A percentile compares a stretch with the other conserved stretches of the same genome.
These are phyloP conservation scores for Cygnus buccinator DNA, from an alignment of 2,113 vertebrate genomes.

Conservation along the genomic window DNA sequence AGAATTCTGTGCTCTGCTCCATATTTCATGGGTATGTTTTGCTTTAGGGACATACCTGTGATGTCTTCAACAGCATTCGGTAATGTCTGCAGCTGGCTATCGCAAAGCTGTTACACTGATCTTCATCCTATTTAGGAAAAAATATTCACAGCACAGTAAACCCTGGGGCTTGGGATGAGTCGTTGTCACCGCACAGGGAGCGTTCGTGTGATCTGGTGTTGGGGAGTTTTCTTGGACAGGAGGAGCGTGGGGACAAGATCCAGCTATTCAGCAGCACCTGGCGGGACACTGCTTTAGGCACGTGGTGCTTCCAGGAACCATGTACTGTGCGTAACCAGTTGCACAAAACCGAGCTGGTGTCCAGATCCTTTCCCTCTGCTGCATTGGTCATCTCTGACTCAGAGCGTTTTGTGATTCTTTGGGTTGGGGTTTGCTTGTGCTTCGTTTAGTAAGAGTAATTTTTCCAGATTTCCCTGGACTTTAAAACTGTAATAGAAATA, in stretches of 20 bases:
- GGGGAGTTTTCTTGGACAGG: background rate
- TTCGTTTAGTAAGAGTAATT: background rate
- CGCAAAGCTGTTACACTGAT: background rate
- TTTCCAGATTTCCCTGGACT: background rate
- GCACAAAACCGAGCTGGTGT: background rate
- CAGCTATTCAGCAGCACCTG: background rate
- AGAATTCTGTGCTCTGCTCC: background rate
- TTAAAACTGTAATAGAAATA: background rate
- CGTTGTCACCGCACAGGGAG: too few species aligned
- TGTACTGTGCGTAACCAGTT: background rate
- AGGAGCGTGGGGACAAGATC: background rate
- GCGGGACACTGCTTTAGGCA: background rate
- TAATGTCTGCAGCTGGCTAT: background rate
- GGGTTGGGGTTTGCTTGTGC: background rate
- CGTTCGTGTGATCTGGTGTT: background rate
- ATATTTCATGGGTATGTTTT: background rate
- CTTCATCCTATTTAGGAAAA: background rate
- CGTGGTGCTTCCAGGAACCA: background rate
- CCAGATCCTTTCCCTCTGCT: background rate
- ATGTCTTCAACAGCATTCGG: too few species aligned
- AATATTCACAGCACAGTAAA: background rate
- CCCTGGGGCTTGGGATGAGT: background rate
- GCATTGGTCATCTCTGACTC: background rate
- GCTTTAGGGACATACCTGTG: background rate
- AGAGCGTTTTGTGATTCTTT: background rate